Conservation (phyloP, 2,888 invertebrate species). For the Nipponacmea schrenckii region DNA sequence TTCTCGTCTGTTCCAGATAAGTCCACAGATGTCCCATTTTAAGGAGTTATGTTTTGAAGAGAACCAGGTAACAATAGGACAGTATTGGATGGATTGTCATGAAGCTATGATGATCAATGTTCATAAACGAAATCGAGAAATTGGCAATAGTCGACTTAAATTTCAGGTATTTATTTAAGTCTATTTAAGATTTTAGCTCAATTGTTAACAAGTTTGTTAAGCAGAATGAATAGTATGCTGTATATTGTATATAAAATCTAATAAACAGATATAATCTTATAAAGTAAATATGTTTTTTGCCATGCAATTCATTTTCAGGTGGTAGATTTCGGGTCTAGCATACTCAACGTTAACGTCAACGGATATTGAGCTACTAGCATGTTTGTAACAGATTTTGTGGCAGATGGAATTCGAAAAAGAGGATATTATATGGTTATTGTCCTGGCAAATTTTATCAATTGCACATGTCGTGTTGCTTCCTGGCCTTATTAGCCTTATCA, state of each 20-base stretch:
- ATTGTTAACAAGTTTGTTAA: neutral
- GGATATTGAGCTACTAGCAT: no score
- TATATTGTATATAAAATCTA: neutral
- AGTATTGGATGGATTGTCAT: slow-evolving; percentile 75
- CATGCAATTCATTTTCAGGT: no score
- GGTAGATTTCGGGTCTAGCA: no score
- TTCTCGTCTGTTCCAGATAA: slow-evolving; percentile 67
- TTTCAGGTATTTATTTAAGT: slow-evolving; percentile 63
- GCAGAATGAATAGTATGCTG: neutral
- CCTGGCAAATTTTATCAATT: neutral
- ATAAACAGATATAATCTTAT: no score
- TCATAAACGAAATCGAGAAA: slow-evolving; percentile 72
- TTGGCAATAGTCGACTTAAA: slow-evolving; percentile 72
- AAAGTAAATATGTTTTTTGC: no score
- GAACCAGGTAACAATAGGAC: slow-evolving; percentile 68
- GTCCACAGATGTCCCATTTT: slow-evolving; percentile 72
- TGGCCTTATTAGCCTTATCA: neutral
- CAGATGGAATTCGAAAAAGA: no score
- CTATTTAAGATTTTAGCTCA: no score
- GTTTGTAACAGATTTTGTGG: no score
- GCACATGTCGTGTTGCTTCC: neutral
- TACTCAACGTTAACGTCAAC: no score
- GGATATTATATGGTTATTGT: no score
- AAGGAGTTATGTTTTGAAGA: slow-evolving; percentile 70
- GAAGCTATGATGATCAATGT: slow-evolving; percentile 73